Evolutionary conservation across 2,797 vertebrate species (phyloP).

Genomic region (Falco concolor): DNA sequence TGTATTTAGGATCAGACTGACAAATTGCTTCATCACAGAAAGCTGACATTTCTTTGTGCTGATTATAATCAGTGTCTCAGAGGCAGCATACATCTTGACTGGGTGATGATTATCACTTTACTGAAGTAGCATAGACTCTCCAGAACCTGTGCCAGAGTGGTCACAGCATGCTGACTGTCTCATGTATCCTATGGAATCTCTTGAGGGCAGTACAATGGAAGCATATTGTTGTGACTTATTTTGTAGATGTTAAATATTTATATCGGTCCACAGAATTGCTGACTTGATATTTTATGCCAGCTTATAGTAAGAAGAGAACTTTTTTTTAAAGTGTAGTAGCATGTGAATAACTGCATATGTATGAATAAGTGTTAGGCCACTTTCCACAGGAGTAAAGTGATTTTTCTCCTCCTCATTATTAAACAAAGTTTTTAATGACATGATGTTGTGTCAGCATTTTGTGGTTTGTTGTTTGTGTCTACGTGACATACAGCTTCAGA

Average conservation of each 20-base stretch:
- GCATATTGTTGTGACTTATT: neutral
- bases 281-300: neutral
- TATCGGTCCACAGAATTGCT: neutral
- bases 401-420: neutral
- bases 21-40: neutral
- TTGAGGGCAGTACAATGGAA: neutral
- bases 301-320: neutral
- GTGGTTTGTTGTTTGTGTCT: neutral
- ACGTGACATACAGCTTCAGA: neutral
- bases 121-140: neutral
- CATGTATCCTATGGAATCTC: neutral
- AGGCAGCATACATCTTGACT: neutral
- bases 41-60: neutral
- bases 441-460: neutral
- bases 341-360: neutral
- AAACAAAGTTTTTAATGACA: neutral
- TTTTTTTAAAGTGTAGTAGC: neutral
- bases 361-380: neutral
- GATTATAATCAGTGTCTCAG: neutral
- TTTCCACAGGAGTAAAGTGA: neutral
- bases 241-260: neutral
- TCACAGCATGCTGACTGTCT: neutral
- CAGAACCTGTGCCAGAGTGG: neutral
- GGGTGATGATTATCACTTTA: neutral
- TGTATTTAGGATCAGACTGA: neutral